phyloP scores from a whole-genome alignment of 2,888 invertebrate genomes.

The Phengaris arion region DNA sequence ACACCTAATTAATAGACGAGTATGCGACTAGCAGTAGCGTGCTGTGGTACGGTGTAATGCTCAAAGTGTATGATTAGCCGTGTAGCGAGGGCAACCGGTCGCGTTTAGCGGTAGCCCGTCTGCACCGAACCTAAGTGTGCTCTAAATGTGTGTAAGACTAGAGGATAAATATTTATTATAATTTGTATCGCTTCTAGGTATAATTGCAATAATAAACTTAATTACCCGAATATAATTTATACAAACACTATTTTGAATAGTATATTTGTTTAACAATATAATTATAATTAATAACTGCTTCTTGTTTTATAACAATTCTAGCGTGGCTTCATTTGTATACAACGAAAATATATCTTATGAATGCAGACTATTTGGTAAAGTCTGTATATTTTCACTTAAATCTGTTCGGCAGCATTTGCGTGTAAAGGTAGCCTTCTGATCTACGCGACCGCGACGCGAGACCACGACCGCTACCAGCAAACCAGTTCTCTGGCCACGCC shows the following conservation, averaged over 20 bases:
- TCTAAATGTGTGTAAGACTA: not conserved
- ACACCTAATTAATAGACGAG: no score
- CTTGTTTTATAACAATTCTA: not conserved
- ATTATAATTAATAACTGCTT: not conserved
- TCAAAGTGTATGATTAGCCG: no score
- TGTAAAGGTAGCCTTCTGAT: no score
- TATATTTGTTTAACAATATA: not conserved
- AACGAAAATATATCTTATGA: not conserved
- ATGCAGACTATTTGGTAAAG: no score
- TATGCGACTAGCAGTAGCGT: no score
- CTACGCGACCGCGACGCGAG: no score
- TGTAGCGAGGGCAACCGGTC: no score
- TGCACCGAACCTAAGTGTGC: not conserved
- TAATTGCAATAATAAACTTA: constrained; percentile 19
- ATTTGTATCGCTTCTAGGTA: not conserved
- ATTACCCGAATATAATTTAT: constrained; percentile 11
- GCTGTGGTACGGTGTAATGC: no score
- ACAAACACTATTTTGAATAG: constrained; percentile 3
- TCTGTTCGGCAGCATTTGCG: no score
- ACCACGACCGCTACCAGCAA: no score
- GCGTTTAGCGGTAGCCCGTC: not conserved
- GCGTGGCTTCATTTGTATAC: not conserved
- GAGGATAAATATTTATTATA: constrained; percentile 18
- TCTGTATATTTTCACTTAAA: no score
- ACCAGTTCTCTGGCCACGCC: no score